A percentile compares a stretch with the other conserved stretches of the same genome.
Conservation (phyloP, 2,113 vertebrate genomes). For the Trogon surrucura region DNA sequence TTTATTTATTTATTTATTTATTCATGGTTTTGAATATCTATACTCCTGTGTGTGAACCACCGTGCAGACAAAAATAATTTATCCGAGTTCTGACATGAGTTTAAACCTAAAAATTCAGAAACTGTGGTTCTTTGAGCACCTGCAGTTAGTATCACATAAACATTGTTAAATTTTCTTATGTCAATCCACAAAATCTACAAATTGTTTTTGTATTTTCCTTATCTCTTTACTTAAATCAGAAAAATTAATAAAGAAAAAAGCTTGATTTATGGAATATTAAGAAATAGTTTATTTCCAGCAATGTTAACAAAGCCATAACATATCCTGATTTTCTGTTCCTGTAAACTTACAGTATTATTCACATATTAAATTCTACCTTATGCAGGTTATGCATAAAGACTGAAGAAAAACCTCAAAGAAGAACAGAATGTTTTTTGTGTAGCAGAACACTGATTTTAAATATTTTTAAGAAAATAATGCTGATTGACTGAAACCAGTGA, state of each 20-base stretch:
- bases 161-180: not conserved
- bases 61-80: not conserved
- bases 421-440: not conserved
- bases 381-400: not conserved
- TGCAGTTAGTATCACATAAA: not conserved
- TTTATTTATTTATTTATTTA: not conserved
- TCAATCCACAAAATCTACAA: not conserved
- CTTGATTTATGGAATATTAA: not conserved
- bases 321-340: not conserved
- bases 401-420: not conserved
- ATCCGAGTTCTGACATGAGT: fast-evolving
- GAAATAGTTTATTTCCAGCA: not conserved
- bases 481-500: not conserved
- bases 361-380: not conserved
- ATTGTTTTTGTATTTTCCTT: not conserved
- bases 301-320: not conserved
- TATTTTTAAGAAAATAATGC: not conserved
- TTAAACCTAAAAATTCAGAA: not conserved
- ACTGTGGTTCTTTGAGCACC: not conserved
- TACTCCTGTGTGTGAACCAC: fast-evolving
- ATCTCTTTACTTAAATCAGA: not conserved
- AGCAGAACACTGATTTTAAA: not conserved
- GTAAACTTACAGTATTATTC: not conserved
- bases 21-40: not conserved
- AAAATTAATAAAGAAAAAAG: not conserved